Evolutionary conservation across 92 coral and sea anemone species (phyloP).

Genomic region (Parazoanthus swiftii): DNA sequence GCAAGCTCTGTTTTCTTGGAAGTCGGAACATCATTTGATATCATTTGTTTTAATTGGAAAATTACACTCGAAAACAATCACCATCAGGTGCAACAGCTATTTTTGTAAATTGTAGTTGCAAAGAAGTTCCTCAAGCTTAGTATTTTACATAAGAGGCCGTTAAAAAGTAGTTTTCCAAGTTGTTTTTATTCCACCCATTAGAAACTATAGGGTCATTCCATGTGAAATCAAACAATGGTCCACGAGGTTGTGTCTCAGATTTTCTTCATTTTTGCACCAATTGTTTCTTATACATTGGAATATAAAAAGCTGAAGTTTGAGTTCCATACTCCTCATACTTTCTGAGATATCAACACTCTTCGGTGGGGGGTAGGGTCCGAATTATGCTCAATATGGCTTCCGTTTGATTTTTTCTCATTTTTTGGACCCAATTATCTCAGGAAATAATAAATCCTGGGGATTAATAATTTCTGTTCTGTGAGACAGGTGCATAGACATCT

Average conservation of each 20-base stretch:
- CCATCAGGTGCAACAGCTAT: slow-evolving; percentile 57
- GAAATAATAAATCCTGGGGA: slow-evolving; percentile 3
- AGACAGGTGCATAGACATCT: slow-evolving; percentile 19
- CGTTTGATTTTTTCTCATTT: neutral
- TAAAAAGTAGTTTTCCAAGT: slow-evolving; percentile 18
- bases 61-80: slow-evolving; percentile 53
- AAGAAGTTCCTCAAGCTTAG: slow-evolving; percentile 42
- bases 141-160: slow-evolving; percentile 7
- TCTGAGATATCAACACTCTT: slow-evolving; percentile 9
- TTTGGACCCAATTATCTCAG: slow-evolving; percentile 14
- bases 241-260: slow-evolving; percentile 8
- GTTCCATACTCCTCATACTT: neutral
- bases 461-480: neutral
- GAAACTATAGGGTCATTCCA: slow-evolving; percentile 13
- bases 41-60: slow-evolving; percentile 37
- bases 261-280: slow-evolving; percentile 28
- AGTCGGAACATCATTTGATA: slow-evolving; percentile 3
- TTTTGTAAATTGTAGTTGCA: slow-evolving; percentile 46
- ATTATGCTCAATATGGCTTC: slow-evolving; percentile 16
- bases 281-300: slow-evolving; percentile 1
- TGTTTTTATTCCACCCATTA: slow-evolving; percentile 18
- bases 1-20: too few relatives aligned
- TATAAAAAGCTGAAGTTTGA: neutral
- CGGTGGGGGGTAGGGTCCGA: neutral
- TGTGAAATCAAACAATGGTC: slow-evolving; percentile 28